phyloP scores from a whole-genome alignment of 1,140 invertebrate genomes.

The Hycleus phaleratus region DNA sequence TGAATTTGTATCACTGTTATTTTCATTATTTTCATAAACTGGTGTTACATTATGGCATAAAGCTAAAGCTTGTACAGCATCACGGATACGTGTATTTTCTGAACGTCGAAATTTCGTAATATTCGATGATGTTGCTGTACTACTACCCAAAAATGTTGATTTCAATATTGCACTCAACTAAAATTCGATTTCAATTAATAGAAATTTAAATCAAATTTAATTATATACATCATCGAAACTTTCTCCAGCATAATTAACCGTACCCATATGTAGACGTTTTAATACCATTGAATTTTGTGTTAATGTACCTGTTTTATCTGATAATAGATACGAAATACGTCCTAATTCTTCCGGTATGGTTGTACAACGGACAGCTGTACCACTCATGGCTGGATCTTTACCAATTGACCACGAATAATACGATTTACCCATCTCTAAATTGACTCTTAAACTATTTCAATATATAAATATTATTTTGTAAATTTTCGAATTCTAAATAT shows the following conservation, averaged over 20 bases:
- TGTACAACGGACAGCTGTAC: constrained; percentile 95
- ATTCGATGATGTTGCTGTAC: constrained; percentile 3
- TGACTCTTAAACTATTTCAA: constrained; percentile 78
- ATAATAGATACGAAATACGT: constrained; percentile 88
- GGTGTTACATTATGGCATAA: constrained; percentile 99
- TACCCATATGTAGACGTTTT: constrained; percentile 87
- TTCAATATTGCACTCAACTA: constrained; percentile 1
- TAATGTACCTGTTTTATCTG: constrained; percentile 97
- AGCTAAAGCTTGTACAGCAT: constrained; percentile 89
- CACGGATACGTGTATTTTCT: constrained; percentile 73
- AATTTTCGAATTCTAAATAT: too few relatives aligned
- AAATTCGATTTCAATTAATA: background rate
- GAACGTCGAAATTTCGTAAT: constrained; percentile 43
- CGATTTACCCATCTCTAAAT: constrained; percentile 97
- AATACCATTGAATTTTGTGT: constrained; percentile 99
- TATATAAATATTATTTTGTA: too few relatives aligned
- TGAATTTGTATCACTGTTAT: constrained; percentile 42
- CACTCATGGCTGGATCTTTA: constrained; percentile 83
- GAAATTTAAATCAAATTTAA: background rate
- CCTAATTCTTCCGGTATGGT: constrained; percentile 99
- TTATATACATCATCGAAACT: constrained; percentile 75
- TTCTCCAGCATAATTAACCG: constrained; percentile 77
- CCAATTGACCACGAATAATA: constrained; percentile 98
- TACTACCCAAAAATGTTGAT: constrained; percentile 6
- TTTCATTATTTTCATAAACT: constrained; percentile 68